Conservation (phyloP, 2,797 vertebrate genomes). For the Falco peregrinus region DNA sequence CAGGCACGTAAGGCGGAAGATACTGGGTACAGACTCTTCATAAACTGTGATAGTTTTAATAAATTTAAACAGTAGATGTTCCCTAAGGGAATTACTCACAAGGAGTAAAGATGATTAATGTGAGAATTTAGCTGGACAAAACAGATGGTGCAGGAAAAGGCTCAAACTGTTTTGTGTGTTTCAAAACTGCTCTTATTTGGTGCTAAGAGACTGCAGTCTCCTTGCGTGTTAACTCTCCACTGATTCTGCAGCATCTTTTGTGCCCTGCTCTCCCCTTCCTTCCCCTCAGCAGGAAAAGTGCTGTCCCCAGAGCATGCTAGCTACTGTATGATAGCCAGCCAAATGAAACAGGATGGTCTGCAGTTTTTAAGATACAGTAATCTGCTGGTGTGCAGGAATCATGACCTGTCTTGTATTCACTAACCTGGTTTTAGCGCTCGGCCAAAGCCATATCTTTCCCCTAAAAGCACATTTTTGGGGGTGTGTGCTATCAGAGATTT, state of each 20-base stretch:
- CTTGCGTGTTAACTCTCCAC: neutral
- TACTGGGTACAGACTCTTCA: neutral
- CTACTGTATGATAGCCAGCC: neutral
- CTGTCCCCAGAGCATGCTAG: neutral
- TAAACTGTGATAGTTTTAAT: conserved; percentile 27
- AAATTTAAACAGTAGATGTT: conserved; percentile 25
- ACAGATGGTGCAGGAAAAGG: conserved; percentile 53
- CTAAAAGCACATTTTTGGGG: neutral
- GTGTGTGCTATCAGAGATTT: neutral
- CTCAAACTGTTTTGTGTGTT: conserved; percentile 10
- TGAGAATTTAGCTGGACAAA: conserved; percentile 46
- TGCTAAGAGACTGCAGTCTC: neutral
- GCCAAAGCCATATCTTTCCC: neutral
- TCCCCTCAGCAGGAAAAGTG: neutral
- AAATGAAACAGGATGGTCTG: neutral
- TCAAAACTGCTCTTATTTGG: conserved; percentile 47
- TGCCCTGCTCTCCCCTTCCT: neutral
- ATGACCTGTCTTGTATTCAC: neutral
- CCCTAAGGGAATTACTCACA: conserved; percentile 32
- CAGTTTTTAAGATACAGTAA: neutral
- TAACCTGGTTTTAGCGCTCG: neutral
- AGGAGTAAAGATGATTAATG: conserved; percentile 42
- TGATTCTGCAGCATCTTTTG: neutral
- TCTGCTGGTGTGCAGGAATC: neutral
- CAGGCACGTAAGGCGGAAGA: neutral